Base-by-base conservation (phyloP, 2,797 vertebrate species). In the Esox masquinongy region DNA sequence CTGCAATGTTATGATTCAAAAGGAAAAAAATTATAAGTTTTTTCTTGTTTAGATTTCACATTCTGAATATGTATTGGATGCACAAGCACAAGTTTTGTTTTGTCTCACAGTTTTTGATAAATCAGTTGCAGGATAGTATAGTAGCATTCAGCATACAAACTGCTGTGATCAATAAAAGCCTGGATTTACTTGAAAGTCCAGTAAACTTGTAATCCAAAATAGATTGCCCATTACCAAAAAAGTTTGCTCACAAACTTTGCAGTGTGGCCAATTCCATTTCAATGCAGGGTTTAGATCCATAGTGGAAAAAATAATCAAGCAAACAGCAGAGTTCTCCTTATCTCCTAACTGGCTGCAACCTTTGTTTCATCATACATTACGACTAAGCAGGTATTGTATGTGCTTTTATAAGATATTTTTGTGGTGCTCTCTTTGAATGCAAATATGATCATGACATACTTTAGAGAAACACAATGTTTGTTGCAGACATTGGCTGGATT, bases 1-100 rank as follows among this genome's bases (percentile, higher is more conserved):
- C 82, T 77, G 81, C 70, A 79, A 78, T 61, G 64, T 76, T 77
- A 83, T 73, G 87, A 82, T 88, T 92, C 86, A 91, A 87, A 93
- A 88, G 90, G 86, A 92, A 91, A 91, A 83, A 73, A 85, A 78
- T 61, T 73, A 77, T 73, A 31, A 29, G 34, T 29, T 34, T 31
- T 51, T 66, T 66, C 64, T 11, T 36, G 15, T 67, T 17, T 31
- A 34, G 6, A 19, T 34, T 67, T 26, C 16, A 66, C 16, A 17
- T 34, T 31, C 16, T 67, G 17, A 29, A 67, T 16, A 67, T 17
- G 7, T 29, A 66, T 66, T 31, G 24, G 63, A 12, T 34, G 4
- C 63, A 31, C 63, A 66, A 66, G 17, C 31, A 9, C 11, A 61
- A 24, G 22, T 26, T 26, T 4, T 24, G 11, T 61, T 61, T 61